Evolutionary conservation across 2,888 invertebrate species (phyloP), one percentile per base, ranked within the genome.

Genomic region (Cryptocheilus praepositus): DNA sequence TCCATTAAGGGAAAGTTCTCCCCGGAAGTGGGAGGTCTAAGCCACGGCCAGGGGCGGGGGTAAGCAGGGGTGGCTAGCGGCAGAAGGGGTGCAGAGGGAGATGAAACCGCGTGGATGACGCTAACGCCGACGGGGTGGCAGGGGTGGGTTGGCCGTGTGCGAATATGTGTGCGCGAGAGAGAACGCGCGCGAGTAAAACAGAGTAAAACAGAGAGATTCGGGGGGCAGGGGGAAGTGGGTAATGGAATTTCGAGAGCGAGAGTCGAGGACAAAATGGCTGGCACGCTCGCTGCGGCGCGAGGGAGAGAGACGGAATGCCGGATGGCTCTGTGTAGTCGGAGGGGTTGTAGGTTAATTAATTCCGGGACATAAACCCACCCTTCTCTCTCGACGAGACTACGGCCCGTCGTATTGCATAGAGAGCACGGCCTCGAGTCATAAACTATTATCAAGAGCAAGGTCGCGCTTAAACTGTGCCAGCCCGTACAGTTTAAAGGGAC

Each of bases 391-490:
- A 58, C 55, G 67, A 60, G 67, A 66, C 77, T 77, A 65, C 73
- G 64, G 73, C 68, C 74, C 76, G 71, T 77, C 78, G 78, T 75
- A 68, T 64, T 46, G 79, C 79, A 71, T 70, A 70, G 79, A 77
- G 79, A 72, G 62, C 67, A 59, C 61, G 66, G 71, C 16, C 65
- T 55, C 67, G 74, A 79, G 85, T 86, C 84, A 83, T 86, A 83
- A 86, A 86, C 86, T 85, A 85, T 87, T 86, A 87, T 84, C 85
- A 86, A 86, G 83, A 80, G 81, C 83, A 83, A 83, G 85, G 85
- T 85, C 85, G 81, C 75, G 77, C 75, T 84, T 81, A 81, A 86
- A 85, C 83, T 85, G 84, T 83, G 86, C 81, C 86, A 85, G 79
- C 67, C 73, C 57, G 80, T 76, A 78, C 78, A 75, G 77, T 83